These are phyloP conservation scores for Acanthis flammea DNA, from an alignment of 2,797 vertebrate genomes.

Conservation along the genomic window DNA sequence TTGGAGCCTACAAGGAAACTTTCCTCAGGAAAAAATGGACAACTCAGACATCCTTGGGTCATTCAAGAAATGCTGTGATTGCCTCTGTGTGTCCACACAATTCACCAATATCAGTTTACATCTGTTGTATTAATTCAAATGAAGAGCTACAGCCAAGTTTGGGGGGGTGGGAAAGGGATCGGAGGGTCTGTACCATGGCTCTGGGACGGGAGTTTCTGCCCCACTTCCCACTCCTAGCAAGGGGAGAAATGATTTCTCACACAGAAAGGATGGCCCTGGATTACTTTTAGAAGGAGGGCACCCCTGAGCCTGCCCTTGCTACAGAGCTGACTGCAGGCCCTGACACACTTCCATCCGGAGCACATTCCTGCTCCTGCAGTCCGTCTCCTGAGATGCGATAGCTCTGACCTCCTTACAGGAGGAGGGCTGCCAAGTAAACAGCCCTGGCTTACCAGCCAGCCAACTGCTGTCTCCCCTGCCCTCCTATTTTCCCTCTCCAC, in stretches of 20 bases:
- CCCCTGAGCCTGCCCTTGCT: neutral
- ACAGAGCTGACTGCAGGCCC: neutral
- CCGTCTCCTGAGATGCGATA: neutral
- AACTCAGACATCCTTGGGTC: neutral
- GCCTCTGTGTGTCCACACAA: neutral
- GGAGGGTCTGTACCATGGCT: accelerated
- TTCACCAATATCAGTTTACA: neutral
- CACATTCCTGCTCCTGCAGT: neutral
- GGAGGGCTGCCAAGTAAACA: slow-evolving; percentile 17
- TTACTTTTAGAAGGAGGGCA: neutral
- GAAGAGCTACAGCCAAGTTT: neutral
- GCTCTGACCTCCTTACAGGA: slow-evolving; percentile 20
- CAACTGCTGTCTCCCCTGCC: neutral
- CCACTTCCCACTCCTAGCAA: neutral
- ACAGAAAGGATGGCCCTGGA: neutral
- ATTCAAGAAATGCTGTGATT: neutral
- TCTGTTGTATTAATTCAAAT: neutral
- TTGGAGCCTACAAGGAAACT: neutral
- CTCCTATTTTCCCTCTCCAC: neutral
- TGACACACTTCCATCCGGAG: neutral
- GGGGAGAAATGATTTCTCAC: neutral
- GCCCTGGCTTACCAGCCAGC: neutral
- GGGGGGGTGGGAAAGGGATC: accelerated
- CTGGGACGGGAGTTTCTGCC: neutral
- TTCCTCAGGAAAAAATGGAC: neutral